Base-by-base conservation (phyloP, 2,113 vertebrate genomes). In the Sarotherodon lohbergeri region DNA sequence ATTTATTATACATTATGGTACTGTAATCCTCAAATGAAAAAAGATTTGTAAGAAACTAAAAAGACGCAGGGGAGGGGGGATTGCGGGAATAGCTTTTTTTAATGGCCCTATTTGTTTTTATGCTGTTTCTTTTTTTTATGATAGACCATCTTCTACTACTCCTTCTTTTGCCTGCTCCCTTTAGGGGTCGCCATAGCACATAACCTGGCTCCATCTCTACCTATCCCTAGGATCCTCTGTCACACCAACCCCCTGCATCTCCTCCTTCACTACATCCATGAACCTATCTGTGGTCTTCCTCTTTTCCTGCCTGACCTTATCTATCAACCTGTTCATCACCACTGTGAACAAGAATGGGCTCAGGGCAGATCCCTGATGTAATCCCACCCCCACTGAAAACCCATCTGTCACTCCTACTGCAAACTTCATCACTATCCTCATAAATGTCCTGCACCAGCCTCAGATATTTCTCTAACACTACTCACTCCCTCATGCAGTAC, bases 1-100 rank as follows among this genome's bases (percentile, higher is more conserved):
- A 76, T 48, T 19, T 48, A 48, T 5, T 48, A 73, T 46, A 46
- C 43, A 29, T 10, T 3, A 76, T 29, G 5, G 8, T 76, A 48
- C 43, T 48, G 16, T 48, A 48, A 48, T 19, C 24, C 41, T 29
- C 24, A 76, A 76, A 76, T 7, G 14, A 76, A 46, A 46, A 71
- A 73, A 27, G 66, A 22, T 71, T 43, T 71, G 36, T 16, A 43
- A 71, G n/a, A 4, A 43, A 43, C n/a, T 43, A 71, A 71, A 71
- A 71, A 5, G 36, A 17, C 0, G 9, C 0, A 9, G 16, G 9
- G 29, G 29, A 1, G 57, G 27, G 29, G 14, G 24, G 22, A 3
- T 59, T 61, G 57, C 9, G 1, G 29, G 57, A 34, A 34, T 19
- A 34, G 12, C 3, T 71, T 71, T 27, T 61, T 13, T 71, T 1